Percentiles rank a stretch among this genome's conserved stretches.
phyloP scores from a whole-genome alignment of 2,888 invertebrate genomes.

The Trachelus tabidus region DNA sequence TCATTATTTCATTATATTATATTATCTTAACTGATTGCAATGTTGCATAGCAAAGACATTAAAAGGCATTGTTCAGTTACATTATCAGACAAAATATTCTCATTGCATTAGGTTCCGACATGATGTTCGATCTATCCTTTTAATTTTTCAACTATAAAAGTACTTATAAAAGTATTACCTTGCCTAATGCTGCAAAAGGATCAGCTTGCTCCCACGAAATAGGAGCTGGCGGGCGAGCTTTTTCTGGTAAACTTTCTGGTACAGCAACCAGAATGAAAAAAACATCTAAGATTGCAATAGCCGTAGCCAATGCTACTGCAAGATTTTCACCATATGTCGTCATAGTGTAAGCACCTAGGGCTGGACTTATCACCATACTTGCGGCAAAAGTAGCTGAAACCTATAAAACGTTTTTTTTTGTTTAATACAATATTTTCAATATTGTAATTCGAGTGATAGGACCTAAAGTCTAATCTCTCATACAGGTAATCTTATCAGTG shows the following conservation, averaged over 20 bases:
- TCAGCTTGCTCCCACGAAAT: constrained; percentile 99
- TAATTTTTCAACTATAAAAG: not conserved
- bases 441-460: not conserved
- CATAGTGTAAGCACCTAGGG: constrained; percentile 91
- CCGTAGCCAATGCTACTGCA: constrained; percentile 92
- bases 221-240: constrained; percentile 79
- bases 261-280: constrained; percentile 98
- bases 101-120: not conserved
- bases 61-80: too few species aligned
- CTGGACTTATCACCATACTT: constrained; percentile 98
- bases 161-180: constrained; percentile 65
- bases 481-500: not conserved
- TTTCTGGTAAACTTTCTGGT: constrained; percentile 97
- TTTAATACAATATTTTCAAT: not conserved
- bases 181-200: constrained; percentile 81
- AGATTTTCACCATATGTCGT: constrained; percentile 79
- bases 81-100: not conserved
- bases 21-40: not conserved
- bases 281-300: constrained; percentile 95
- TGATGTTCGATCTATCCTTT: not conserved
- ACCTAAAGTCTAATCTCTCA: not conserved
- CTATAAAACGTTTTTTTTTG: constrained; percentile 43
- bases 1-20: too few species aligned
- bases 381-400: constrained; percentile 99
- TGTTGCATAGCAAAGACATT: not conserved